Percentiles rank a stretch among this genome's conserved stretches.
Evolutionary conservation across 1,140 invertebrate species (phyloP).

Genomic region (Drosophila ananassae): DNA sequence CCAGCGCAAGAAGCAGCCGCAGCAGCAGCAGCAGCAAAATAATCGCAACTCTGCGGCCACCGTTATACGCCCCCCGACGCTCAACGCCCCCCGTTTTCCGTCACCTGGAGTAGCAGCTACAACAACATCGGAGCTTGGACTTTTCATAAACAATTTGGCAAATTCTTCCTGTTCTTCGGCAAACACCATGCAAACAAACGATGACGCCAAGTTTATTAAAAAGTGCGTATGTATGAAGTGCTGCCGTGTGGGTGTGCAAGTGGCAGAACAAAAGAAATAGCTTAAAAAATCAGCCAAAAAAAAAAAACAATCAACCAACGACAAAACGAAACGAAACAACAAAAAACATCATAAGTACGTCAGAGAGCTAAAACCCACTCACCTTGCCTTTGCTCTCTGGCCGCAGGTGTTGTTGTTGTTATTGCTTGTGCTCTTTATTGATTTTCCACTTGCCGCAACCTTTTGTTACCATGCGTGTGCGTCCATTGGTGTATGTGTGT

Average conservation of each 20-base stretch:
- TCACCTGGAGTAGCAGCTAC: conserved; percentile 9
- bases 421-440: conserved; percentile 39
- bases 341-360: conserved; percentile 19
- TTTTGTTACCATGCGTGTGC: conserved; percentile 33
- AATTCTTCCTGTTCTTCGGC: conserved; percentile 18
- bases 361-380: conserved; percentile 45
- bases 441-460: conserved; percentile 55
- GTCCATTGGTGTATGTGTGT: neutral
- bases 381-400: conserved; percentile 46
- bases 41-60: conserved; percentile 10
- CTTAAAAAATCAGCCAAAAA: conserved; percentile 1
- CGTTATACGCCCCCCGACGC: conserved; percentile 20
- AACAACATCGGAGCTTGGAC: conserved; percentile 18
- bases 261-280: conserved; percentile 44
- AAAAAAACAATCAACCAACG: conserved; percentile 20
- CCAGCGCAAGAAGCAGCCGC: conserved; percentile 18
- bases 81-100: conserved; percentile 5
- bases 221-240: conserved; percentile 84
- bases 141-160: conserved; percentile 28
- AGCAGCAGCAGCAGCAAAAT: conserved; percentile 11
- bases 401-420: conserved; percentile 29
- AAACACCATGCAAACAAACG: conserved; percentile 85
- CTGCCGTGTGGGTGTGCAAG: conserved; percentile 36
- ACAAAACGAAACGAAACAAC: conserved; percentile 5
- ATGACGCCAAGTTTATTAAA: conserved; percentile 87